These are phyloP conservation scores for Poecilia velifera DNA, from an alignment of 2,797 vertebrate species.

Conservation along the genomic window DNA sequence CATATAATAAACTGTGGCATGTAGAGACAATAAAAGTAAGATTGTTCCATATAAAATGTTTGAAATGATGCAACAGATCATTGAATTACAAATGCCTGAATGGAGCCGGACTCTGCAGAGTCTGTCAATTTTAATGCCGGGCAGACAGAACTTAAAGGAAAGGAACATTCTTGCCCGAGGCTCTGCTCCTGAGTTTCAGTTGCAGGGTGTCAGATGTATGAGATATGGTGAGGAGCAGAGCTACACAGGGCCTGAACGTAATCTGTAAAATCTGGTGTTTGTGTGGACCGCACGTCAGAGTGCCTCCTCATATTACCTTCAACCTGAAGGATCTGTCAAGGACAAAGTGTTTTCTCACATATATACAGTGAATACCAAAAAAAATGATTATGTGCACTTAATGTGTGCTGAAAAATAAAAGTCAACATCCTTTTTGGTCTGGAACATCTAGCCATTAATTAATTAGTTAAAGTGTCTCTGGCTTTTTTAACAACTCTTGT, in stretches of 20 bases:
- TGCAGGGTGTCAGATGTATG: conserved; percentile 23
- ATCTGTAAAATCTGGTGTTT: conserved; percentile 40
- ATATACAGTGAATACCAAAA: background rate
- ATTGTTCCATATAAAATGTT: background rate
- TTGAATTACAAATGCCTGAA: conserved; percentile 3
- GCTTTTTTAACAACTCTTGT: background rate
- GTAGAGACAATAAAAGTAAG: background rate
- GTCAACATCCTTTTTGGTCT: background rate
- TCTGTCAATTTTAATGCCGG: conserved; percentile 16
- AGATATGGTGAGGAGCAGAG: conserved; percentile 12
- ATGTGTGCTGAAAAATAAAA: background rate
- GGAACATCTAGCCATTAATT: background rate
- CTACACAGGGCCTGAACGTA: conserved; percentile 27
- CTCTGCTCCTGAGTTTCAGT: conserved; percentile 15
- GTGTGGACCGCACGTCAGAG: conserved; percentile 27
- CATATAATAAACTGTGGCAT: background rate
- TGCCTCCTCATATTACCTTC: conserved; percentile 34
- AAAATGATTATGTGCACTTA: background rate
- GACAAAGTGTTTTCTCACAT: conserved; percentile 24
- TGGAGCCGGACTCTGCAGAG: background rate
- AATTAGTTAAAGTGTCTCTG: background rate
- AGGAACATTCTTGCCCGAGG: conserved; percentile 14
- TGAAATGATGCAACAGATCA: conserved; percentile 15
- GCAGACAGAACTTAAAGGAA: conserved; percentile 14
- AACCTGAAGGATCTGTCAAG: conserved; percentile 15